Conservation (phyloP, 2,888 invertebrate species). For the Lasioglossum figueresi region DNA sequence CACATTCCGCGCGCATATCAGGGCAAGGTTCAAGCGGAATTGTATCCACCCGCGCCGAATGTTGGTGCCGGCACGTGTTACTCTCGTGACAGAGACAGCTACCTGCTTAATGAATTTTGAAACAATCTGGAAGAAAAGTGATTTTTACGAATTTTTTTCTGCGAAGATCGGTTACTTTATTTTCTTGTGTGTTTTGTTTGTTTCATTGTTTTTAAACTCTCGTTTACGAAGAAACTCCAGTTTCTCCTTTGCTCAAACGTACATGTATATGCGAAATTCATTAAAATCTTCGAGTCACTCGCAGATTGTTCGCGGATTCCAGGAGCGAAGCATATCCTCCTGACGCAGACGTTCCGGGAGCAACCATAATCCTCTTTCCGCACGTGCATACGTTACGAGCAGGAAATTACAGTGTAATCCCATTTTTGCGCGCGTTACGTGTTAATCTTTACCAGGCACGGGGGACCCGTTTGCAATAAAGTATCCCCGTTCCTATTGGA, state of each 20-base stretch:
- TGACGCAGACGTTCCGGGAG: not conserved
- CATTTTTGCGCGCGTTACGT: slow-evolving; percentile 62
- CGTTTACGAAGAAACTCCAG: too few species aligned
- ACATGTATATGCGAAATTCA: not conserved
- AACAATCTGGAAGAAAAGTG: not conserved
- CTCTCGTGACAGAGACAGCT: slow-evolving; percentile 19
- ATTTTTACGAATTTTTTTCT: not conserved
- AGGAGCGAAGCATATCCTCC: not conserved
- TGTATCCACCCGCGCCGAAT: slow-evolving; percentile 33
- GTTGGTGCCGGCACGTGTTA: slow-evolving; percentile 26
- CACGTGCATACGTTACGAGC: slow-evolving; percentile 28
- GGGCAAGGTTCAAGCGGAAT: slow-evolving; percentile 49
- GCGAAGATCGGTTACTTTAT: too few species aligned
- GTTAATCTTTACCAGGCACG: slow-evolving; percentile 60
- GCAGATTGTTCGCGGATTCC: not conserved
- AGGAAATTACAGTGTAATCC: slow-evolving; percentile 57
- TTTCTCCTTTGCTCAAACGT: not conserved
- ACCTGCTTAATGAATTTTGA: not conserved
- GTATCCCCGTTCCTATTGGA: slow-evolving; percentile 62
- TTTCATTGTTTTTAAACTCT: too few species aligned
- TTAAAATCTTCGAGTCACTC: not conserved
- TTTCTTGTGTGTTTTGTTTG: too few species aligned
- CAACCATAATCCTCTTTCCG: slow-evolving; percentile 31
- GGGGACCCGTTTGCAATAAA: slow-evolving; percentile 61
- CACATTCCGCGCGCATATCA: slow-evolving; percentile 44